phyloP scores from a whole-genome alignment of 2,113 vertebrate species.

The Gopherus flavomarginatus region DNA sequence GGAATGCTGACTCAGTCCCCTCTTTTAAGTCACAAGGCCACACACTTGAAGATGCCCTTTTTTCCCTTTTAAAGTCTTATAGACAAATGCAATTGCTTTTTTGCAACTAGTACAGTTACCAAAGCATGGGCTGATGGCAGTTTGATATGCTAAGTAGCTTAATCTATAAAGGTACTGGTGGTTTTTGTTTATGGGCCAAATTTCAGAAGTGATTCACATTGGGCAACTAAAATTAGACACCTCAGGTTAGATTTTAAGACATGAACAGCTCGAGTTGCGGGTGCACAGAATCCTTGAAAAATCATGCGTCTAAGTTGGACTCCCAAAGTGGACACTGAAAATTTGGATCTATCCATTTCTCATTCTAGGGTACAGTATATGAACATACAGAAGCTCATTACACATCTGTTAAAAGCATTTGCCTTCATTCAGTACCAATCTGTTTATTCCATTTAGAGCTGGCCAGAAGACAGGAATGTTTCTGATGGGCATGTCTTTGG shows the following conservation, averaged over 20 bases:
- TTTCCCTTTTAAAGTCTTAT: constrained; percentile 3
- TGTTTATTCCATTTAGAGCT: neutral
- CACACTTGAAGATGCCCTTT: neutral
- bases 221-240: neutral
- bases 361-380: neutral
- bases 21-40: constrained; percentile 56
- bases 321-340: neutral
- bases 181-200: neutral
- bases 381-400: neutral
- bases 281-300: neutral
- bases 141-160: neutral
- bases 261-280: neutral
- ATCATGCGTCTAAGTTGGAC: neutral
- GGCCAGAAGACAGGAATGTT: neutral
- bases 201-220: neutral
- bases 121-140: neutral
- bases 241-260: neutral
- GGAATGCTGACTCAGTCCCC: neutral
- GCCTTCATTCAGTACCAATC: neutral
- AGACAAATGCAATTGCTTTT: neutral
- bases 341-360: neutral
- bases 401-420: neutral
- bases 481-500: neutral
- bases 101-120: neutral
- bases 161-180: too few relatives aligned